phyloP scores from a whole-genome alignment of 2,797 vertebrate species.

The Ptychobarbus kaznakovi region DNA sequence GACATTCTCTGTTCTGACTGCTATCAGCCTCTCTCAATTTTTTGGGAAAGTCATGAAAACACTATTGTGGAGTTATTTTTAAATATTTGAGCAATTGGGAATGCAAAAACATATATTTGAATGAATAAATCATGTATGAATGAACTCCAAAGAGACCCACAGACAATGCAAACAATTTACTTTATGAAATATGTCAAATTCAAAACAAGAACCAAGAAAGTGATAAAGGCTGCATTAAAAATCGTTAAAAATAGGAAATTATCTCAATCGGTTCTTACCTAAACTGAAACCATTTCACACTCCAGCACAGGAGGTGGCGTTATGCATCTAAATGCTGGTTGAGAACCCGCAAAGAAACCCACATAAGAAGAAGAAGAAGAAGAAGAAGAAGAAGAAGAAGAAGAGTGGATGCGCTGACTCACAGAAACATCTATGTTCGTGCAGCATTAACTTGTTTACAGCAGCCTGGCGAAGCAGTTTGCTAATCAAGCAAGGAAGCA shows the following conservation, averaged over 20 bases:
- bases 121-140: too few species aligned
- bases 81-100: too few species aligned
- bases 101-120: too few species aligned
- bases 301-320: background rate
- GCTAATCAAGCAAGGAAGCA: background rate
- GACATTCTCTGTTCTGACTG: too few species aligned
- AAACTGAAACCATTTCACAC: background rate
- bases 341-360: background rate
- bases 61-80: too few species aligned
- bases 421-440: background rate
- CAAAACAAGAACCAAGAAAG: background rate
- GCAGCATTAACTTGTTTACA: background rate
- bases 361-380: background rate
- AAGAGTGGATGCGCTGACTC: background rate
- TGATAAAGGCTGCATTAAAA: background rate
- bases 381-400: background rate
- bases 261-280: too few species aligned
- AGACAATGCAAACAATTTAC: background rate
- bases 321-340: background rate
- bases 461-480: background rate
- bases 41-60: too few species aligned
- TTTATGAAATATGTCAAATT: background rate
- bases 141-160: background rate
- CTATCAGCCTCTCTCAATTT: too few species aligned
- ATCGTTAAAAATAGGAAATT: background rate